Evolutionary conservation across 92 coral and sea anemone species (phyloP).

Genomic region (Metridium senile): DNA sequence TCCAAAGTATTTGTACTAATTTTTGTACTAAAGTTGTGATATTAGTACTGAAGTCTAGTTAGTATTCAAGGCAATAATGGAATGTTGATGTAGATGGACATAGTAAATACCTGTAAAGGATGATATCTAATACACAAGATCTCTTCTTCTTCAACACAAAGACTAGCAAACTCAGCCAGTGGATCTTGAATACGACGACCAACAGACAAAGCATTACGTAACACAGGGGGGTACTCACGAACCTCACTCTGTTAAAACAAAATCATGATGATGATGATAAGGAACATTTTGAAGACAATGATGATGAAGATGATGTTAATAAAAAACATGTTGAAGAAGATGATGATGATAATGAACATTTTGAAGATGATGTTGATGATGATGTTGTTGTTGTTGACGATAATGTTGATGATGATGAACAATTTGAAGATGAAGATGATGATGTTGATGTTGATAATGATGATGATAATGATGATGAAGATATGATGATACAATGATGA

Average conservation of each 20-base stretch:
- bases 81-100: background rate
- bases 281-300: background rate
- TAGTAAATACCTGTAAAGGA: constrained; percentile 73
- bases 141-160: constrained; percentile 95
- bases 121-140: constrained; percentile 85
- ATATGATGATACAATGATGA: too few relatives aligned
- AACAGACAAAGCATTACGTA: constrained; percentile 93
- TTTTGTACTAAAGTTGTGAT: too few relatives aligned
- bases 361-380: too few relatives aligned
- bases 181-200: constrained; percentile 98
- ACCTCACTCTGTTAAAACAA: constrained; percentile 76
- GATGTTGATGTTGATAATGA: too few relatives aligned
- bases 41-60: too few relatives aligned
- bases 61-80: too few relatives aligned
- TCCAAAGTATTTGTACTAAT: too few relatives aligned
- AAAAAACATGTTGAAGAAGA: background rate
- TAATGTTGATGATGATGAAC: too few relatives aligned
- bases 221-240: constrained; percentile 91
- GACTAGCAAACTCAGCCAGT: constrained; percentile 82
- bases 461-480: too few relatives aligned
- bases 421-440: too few relatives aligned
- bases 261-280: background rate
- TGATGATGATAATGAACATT: too few relatives aligned
- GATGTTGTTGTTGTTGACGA: too few relatives aligned
- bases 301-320: background rate